Evolutionary conservation across 37 sponge, comb jelly and placozoan genomes (phyloP).

Genomic region (Chondrosia reniformis): DNA sequence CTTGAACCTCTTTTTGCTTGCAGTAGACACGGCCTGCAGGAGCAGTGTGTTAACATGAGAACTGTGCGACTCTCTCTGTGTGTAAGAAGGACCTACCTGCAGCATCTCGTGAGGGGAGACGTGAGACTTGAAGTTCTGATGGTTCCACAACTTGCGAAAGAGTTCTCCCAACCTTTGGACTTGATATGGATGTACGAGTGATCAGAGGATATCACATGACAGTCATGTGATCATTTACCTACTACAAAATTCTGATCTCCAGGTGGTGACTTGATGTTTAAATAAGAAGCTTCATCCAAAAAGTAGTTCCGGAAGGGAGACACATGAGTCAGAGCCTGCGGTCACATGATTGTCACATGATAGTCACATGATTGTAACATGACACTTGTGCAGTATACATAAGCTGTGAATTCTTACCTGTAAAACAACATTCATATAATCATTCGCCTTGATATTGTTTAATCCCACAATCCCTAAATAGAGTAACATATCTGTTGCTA

Average conservation of each 20-base stretch:
- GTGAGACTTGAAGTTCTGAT: conserved; percentile 89
- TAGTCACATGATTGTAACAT: background rate
- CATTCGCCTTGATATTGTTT: conserved; percentile 96
- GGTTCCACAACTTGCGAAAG: conserved; percentile 97
- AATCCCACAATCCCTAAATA: conserved; percentile 75
- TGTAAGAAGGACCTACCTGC: conserved; percentile 44
- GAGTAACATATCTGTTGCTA: background rate
- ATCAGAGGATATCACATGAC: background rate
- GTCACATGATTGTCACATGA: background rate
- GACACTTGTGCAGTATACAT: too few relatives aligned
- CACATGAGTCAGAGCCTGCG: conserved; percentile 81
- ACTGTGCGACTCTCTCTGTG: too few relatives aligned
- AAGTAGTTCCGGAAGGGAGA: conserved; percentile 84
- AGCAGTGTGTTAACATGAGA: background rate
- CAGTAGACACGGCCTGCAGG: conserved; percentile 75
- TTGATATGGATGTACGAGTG: conserved; percentile 3
- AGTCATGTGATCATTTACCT: conserved; percentile 22
- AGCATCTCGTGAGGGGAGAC: conserved; percentile 99
- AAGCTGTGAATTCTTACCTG: conserved; percentile 60
- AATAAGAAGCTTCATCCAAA: conserved; percentile 73
- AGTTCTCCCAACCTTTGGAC: conserved; percentile 90
- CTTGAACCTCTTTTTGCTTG: conserved; percentile 91
- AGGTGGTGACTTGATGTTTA: conserved; percentile 83
- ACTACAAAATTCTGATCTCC: conserved; percentile 87
- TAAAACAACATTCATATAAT: conserved; percentile 98